Evolutionary conservation across 2,888 invertebrate genomes (phyloP), one percentile per base, ranked within the genome.

Genomic region (Latheticus oryzae): DNA sequence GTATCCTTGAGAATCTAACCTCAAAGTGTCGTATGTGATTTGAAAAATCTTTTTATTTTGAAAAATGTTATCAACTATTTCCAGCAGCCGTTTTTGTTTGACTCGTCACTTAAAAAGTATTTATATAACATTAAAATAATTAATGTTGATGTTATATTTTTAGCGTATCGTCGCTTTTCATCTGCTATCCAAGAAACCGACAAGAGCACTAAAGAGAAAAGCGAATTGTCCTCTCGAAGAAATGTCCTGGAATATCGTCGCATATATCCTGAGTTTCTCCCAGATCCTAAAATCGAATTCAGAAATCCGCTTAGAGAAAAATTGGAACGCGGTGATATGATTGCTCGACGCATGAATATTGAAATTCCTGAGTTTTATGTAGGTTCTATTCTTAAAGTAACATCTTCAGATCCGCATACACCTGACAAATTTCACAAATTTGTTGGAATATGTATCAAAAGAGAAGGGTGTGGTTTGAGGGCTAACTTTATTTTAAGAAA

Each of bases 301-400:
- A 84, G 97, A 55, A 95, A 98, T 79, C 73, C 81, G 5, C 77
- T 95, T 0, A 81, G 90, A 50, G 98, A 99, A 76, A 92, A 89
- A 75, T 78, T 99, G 8, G 97, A 98, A 74, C 84, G 98, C 57
- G 80, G 82, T 59, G 99, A 99, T 76, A 98, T 99, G 98, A 74
- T 98, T 17, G 86, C 87, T 55, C 83, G 99, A 54, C 83, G 97
- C 66, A 80, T 79, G 42, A 83, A 89, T 60, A 83, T 99, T 61
- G 90, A 93, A 73, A 90, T 99, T 62, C 98, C 99, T 0, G 97
- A 98, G 77, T 99, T 99, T 82, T 99, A 97, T 83, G 97, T 97
- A 71, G 98, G 97, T 7, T 92, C 93, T 16, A 87, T 97, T 57
- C 67, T 98, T 73, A 91, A 94, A 19, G 95, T 97, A 0, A 91